Percentiles rank a stretch among this genome's conserved stretches.
Evolutionary conservation across 2,888 invertebrate species (phyloP).

Genomic region (Agriopis aurantiaria): DNA sequence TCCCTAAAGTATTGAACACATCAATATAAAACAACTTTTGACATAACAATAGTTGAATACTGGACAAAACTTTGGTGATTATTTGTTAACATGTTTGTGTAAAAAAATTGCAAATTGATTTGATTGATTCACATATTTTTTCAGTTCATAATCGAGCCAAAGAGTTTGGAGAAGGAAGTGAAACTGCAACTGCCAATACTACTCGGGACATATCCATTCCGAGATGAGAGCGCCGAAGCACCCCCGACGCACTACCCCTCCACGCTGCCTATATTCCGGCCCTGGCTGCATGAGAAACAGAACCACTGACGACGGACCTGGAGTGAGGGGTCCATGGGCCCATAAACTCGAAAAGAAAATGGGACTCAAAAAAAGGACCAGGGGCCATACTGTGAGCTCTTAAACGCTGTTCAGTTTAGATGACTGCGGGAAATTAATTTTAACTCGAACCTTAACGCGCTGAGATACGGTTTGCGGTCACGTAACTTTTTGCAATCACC

Average conservation of each 20-base stretch:
- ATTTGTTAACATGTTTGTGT: too few relatives aligned
- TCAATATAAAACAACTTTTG: too few relatives aligned
- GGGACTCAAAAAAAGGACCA: not conserved
- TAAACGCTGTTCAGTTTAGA: not conserved
- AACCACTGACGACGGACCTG: slow-evolving; percentile 57
- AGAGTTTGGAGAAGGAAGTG: slow-evolving; percentile 96
- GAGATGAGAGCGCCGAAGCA: slow-evolving; percentile 88
- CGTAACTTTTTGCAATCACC: too few relatives aligned
- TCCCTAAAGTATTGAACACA: too few relatives aligned
- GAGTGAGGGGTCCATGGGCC: not conserved
- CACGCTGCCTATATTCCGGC: slow-evolving; percentile 95
- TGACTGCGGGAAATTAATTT: too few relatives aligned
- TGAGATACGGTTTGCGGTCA: too few relatives aligned
- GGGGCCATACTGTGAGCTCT: not conserved
- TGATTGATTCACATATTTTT: slow-evolving; percentile 40
- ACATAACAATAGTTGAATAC: too few relatives aligned
- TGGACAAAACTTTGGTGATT: too few relatives aligned
- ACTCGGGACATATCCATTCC: slow-evolving; percentile 96
- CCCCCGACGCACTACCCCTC: slow-evolving; percentile 96
- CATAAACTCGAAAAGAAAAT: too few relatives aligned
- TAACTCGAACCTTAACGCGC: too few relatives aligned
- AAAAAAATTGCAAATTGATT: not conserved
- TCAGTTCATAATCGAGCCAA: slow-evolving; percentile 96
- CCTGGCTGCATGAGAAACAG: slow-evolving; percentile 92
- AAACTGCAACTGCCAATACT: slow-evolving; percentile 96